phyloP scores from a whole-genome alignment of 2,797 vertebrate genomes.

The Ibycter americanus region DNA sequence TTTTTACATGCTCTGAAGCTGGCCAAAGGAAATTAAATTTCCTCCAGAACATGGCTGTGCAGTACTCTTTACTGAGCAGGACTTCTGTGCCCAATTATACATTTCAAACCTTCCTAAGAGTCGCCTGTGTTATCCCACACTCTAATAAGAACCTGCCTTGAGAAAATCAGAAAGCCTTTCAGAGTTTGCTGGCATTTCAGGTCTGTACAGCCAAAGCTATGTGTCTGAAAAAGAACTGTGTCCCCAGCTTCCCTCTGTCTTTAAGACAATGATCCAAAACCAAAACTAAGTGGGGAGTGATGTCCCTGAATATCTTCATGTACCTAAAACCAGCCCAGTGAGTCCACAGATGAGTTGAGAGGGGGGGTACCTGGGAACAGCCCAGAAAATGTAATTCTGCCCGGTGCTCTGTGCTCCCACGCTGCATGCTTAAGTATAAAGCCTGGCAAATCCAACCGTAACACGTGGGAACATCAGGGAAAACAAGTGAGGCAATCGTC shows the following conservation, averaged over 20 bases:
- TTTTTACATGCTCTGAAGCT: neutral
- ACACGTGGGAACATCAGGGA: neutral
- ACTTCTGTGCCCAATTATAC: neutral
- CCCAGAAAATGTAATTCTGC: neutral
- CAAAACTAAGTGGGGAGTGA: neutral
- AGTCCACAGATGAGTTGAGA: neutral
- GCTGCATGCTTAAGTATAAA: neutral
- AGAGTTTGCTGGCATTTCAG: neutral
- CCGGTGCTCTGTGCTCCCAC: neutral
- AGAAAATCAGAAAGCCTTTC: neutral
- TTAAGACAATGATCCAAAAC: neutral
- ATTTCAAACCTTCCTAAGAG: neutral
- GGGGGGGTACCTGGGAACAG: neutral
- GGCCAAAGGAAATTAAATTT: neutral
- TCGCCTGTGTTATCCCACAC: neutral
- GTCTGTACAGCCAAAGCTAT: neutral
- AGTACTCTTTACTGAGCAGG: neutral
- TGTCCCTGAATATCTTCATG: neutral
- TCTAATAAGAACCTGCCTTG: neutral
- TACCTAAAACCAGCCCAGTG: neutral
- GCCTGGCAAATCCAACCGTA: neutral
- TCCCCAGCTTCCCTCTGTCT: neutral
- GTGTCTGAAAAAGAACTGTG: neutral
- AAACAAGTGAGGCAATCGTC: neutral
- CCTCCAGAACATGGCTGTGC: neutral